Evolutionary conservation across 1,140 invertebrate genomes (phyloP), one percentile per base, ranked within the genome.

Genomic region (Brachionus sp.): DNA sequence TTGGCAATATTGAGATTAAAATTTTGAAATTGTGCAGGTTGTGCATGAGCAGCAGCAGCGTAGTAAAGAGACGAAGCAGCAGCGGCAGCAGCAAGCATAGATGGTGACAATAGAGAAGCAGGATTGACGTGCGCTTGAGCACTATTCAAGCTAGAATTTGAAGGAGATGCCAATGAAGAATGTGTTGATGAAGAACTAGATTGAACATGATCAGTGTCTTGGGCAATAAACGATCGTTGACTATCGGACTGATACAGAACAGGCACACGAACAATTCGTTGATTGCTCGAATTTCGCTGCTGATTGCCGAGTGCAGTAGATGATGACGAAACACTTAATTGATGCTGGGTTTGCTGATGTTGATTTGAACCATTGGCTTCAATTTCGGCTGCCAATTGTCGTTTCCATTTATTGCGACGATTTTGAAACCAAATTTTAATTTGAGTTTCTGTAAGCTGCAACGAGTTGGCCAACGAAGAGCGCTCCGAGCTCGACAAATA

Each of bases 401-500:
- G 23, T 44, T 83, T 83, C 82, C 82, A 83, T 16, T 83, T 83
- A 16, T 83, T 83, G 23, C 82, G 46, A 9, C 82, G 37, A 57
- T 83, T 83, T 77, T 83, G 82, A 13, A 83, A 83, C 82, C 82
- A 83, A 39, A 83, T 83, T 84, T 84, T 84, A 23, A 84, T 70
- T 85, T 91, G 91, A 0, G 97, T 98, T 88, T 99, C 97, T 0
- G 96, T 98, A 0, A 99, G 88, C 84, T 97, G 94, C 3, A 98
- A 88, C 5, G 95, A 96, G 0, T 95, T 94, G 0, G 97, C 96
- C 4, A 98, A 90, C 0, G 95, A 95, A 0, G 96, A 95, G 10
- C 97, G 90, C 87, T 99, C 97, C 5, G 95, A 95, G 84, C 95
- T 97, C 83, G 95, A 98, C 25, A 99, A 91, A 88, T 98, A 99